These are phyloP conservation scores for Iphiclides podalirius DNA, from an alignment of 2,888 invertebrate species.

Conservation along the genomic window DNA sequence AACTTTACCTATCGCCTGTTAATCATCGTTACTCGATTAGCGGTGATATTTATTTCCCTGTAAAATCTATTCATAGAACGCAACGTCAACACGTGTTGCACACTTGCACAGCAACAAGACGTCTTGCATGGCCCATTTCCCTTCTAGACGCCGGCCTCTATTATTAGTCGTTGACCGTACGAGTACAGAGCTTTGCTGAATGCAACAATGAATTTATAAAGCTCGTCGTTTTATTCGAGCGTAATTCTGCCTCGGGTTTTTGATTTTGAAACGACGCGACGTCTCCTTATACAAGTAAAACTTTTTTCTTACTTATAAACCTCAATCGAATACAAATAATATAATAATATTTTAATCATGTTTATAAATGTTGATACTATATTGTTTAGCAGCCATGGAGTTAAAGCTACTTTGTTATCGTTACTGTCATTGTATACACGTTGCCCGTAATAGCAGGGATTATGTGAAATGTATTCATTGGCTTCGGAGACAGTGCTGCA, in stretches of 20 bases:
- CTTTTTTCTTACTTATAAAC: too few relatives aligned
- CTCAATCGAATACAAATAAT: too few relatives aligned
- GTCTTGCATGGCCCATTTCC: conserved; percentile 21
- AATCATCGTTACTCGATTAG: background rate
- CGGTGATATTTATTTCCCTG: conserved; percentile 7
- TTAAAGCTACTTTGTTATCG: background rate
- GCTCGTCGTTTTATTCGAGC: too few relatives aligned
- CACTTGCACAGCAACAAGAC: conserved; percentile 31
- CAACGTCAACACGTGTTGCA: conserved; percentile 35
- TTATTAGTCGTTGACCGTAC: conserved; percentile 19
- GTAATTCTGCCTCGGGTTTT: too few relatives aligned
- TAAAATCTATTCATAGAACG: conserved; percentile 16
- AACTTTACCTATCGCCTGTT: too few relatives aligned
- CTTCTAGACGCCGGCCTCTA: conserved; percentile 21
- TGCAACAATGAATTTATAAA: background rate
- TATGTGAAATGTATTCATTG: conserved; percentile 15
- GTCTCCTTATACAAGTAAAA: too few relatives aligned
- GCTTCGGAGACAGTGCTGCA: conserved; percentile 1
- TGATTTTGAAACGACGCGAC: too few relatives aligned
- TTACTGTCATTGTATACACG: background rate
- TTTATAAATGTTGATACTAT: background rate
- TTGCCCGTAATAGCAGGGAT: conserved; percentile 6
- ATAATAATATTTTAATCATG: background rate
- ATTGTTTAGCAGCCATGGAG: background rate
- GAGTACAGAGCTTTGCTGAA: background rate